Percentiles rank a stretch among this genome's conserved stretches.
These are phyloP conservation scores for Salvator merianae DNA, from an alignment of 2,113 vertebrate genomes.

Conservation along the genomic window DNA sequence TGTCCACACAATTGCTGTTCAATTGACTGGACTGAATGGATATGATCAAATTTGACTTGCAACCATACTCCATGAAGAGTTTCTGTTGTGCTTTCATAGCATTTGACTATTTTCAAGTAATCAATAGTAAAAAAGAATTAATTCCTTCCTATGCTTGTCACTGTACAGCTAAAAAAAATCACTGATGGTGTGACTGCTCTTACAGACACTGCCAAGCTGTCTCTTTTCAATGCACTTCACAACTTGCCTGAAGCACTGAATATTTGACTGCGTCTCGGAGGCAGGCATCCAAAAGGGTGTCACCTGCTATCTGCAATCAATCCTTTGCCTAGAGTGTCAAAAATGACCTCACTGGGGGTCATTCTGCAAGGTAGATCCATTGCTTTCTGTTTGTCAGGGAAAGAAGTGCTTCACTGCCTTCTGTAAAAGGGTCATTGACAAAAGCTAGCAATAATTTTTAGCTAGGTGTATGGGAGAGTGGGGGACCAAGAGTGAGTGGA, in stretches of 20 bases:
- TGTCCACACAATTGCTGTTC: no score
- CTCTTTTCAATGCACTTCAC: rapidly evolving
- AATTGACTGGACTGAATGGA: no score
- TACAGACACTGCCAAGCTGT: not conserved
- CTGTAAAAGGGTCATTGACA: slow-evolving; percentile 65
- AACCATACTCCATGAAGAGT: no score
- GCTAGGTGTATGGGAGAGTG: slow-evolving; percentile 40
- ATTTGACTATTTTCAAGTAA: slow-evolving; percentile 30
- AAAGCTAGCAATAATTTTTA: slow-evolving; percentile 71
- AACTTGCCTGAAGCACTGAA: slow-evolving; percentile 43
- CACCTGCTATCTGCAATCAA: slow-evolving; percentile 72
- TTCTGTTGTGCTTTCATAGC: no score
- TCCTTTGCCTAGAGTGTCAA: slow-evolving; percentile 61
- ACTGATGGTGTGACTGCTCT: slow-evolving; percentile 6
- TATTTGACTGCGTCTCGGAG: slow-evolving; percentile 52
- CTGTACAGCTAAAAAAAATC: slow-evolving; percentile 20
- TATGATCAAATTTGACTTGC: no score
- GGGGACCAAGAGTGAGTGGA: not conserved
- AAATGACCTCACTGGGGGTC: slow-evolving; percentile 44
- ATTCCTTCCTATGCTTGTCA: rapidly evolving
- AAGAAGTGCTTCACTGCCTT: slow-evolving; percentile 52
- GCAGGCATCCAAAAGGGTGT: slow-evolving; percentile 53
- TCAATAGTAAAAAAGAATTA: slow-evolving; percentile 16
- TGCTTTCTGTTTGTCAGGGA: slow-evolving; percentile 54
- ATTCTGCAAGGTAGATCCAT: slow-evolving; percentile 49